These are phyloP conservation scores for Parthenolecanium corni DNA, from an alignment of 2,888 invertebrate genomes.

Conservation along the genomic window DNA sequence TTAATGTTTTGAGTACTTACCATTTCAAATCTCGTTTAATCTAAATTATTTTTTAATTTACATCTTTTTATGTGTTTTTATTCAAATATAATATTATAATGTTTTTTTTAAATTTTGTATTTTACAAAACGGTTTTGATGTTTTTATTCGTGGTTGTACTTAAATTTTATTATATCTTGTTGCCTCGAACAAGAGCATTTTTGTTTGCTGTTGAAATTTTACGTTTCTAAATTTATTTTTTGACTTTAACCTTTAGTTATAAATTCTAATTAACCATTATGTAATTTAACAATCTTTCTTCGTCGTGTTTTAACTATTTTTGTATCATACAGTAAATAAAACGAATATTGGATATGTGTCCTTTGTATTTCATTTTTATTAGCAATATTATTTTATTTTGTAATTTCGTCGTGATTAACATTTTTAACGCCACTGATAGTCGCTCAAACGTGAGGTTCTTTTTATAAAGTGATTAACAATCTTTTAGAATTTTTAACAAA, in stretches of 20 bases:
- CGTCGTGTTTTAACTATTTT: background rate
- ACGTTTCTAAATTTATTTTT: no score
- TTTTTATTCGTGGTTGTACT: no score
- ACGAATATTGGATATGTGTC: background rate
- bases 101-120: no score
- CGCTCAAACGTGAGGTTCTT: background rate
- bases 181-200: no score
- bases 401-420: background rate
- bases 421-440: conserved; percentile 19
- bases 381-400: background rate
- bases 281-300: no score
- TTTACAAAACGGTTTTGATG: no score
- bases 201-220: no score
- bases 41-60: conserved; percentile 24
- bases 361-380: background rate
- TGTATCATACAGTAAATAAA: background rate
- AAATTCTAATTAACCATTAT: no score
- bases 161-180: no score
- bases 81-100: no score
- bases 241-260: no score
- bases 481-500: conserved; percentile 1
- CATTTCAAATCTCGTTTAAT: conserved; percentile 28
- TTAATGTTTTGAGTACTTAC: conserved; percentile 28
- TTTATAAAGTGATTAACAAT: conserved; percentile 8
- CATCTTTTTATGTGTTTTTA: background rate